Conservation (phyloP, 2,113 vertebrate genomes). For the Pachyramphus minor region DNA sequence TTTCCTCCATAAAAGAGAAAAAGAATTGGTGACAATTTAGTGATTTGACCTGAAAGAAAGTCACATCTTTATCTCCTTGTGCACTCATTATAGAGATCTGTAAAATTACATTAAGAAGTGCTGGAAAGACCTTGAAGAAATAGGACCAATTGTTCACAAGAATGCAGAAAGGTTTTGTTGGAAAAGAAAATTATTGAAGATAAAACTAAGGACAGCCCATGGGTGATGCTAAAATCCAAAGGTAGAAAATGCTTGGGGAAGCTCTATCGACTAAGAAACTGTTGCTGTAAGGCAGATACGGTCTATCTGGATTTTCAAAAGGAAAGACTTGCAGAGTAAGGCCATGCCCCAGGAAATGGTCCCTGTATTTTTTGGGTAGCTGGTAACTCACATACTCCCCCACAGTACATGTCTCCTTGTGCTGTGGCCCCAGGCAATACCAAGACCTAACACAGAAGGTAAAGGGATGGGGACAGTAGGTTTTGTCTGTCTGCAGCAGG, state of each 20-base stretch:
- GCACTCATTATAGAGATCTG: background rate
- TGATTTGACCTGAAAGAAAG: background rate
- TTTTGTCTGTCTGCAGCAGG: background rate
- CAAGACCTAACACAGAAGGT: accelerated
- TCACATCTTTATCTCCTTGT: background rate
- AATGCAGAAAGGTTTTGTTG: background rate
- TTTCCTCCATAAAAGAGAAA: background rate
- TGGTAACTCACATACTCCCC: background rate
- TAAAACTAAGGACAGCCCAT: background rate
- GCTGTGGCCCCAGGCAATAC: background rate
- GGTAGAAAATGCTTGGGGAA: background rate
- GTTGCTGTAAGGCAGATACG: background rate
- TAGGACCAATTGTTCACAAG: background rate
- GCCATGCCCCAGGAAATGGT: background rate
- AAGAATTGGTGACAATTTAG: background rate
- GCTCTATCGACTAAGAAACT: background rate
- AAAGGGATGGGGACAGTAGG: background rate
- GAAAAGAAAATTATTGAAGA: background rate
- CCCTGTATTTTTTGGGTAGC: background rate
- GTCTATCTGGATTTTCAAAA: background rate
- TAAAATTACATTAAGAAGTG: background rate
- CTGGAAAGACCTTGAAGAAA: background rate
- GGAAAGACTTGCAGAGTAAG: background rate
- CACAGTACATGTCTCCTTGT: background rate
- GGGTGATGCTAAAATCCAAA: background rate